A percentile compares a stretch with the other conserved stretches of the same genome.
These are phyloP conservation scores for Heliconius ethilla DNA, from an alignment of 2,888 invertebrate genomes.

Conservation along the genomic window DNA sequence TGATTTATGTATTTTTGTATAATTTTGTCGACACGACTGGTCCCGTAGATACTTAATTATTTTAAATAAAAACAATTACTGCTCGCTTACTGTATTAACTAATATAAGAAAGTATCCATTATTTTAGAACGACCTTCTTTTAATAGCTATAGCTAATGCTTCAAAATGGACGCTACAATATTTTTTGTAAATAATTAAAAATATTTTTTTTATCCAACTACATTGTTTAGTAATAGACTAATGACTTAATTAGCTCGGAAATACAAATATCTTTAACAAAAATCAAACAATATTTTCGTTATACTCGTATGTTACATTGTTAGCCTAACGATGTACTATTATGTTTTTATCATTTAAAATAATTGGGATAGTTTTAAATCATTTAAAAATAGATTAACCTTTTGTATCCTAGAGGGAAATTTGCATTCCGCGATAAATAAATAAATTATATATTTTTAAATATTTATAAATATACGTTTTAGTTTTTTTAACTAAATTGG, in stretches of 20 bases:
- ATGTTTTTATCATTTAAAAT: constrained; percentile 3
- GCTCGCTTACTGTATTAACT: too few relatives aligned
- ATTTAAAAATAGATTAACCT: constrained; percentile 8
- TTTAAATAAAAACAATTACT: too few relatives aligned
- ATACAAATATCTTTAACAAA: not conserved
- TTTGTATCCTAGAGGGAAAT: not conserved
- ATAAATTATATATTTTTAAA: too few relatives aligned
- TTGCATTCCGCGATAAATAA: too few relatives aligned
- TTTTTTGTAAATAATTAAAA: not conserved
- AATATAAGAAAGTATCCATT: too few relatives aligned
- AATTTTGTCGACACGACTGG: too few relatives aligned
- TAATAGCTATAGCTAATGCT: too few relatives aligned
- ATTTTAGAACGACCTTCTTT: too few relatives aligned
- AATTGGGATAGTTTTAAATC: not conserved
- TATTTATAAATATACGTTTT: too few relatives aligned
- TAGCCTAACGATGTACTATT: not conserved
- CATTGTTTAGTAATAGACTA: not conserved
- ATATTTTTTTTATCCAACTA: not conserved
- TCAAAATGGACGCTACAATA: not conserved
- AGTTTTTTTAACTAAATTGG: too few relatives aligned
- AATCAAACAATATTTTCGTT: not conserved
- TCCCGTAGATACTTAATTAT: too few relatives aligned
- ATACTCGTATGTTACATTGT: not conserved
- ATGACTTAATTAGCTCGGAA: not conserved
- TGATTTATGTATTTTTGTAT: not conserved